These are phyloP conservation scores for Melanotaenia boesemani DNA, from an alignment of 2,797 vertebrate genomes.

Conservation along the genomic window DNA sequence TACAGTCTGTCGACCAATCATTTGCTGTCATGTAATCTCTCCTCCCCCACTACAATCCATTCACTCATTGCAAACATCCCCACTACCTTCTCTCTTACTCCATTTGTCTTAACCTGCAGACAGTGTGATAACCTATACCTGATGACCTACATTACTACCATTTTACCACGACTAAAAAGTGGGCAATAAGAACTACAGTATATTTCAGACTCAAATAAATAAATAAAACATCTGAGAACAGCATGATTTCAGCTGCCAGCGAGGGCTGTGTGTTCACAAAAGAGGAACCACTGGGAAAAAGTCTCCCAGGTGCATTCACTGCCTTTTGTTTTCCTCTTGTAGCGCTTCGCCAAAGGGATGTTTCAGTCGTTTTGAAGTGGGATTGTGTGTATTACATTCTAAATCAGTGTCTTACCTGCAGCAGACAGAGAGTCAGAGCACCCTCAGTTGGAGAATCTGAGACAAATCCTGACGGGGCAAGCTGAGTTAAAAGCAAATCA, in stretches of 20 bases:
- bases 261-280: not conserved
- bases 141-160: slow-evolving; percentile 65
- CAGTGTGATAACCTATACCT: slow-evolving; percentile 62
- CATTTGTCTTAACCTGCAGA: slow-evolving; percentile 54
- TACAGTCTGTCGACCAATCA: slow-evolving; percentile 46
- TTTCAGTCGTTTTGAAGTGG: not conserved
- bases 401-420: not conserved
- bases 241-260: not conserved
- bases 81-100: slow-evolving; percentile 56
- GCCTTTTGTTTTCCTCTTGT: not conserved
- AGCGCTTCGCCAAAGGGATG: not conserved
- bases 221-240: not conserved
- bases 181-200: not conserved
- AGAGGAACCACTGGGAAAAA: not conserved
- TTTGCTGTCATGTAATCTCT: slow-evolving; percentile 11
- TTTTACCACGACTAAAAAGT: slow-evolving; percentile 20
- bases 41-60: slow-evolving; percentile 25
- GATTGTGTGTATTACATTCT: not conserved
- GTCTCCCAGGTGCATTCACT: not conserved
- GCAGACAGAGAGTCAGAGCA: not conserved
- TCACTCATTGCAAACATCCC: slow-evolving; percentile 33
- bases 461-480: too few species aligned
- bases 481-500: too few species aligned
- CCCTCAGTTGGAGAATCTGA: not conserved
- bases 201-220: not conserved